These are phyloP conservation scores for Sorex araneus DNA, from an alignment of 2,113 vertebrate species.

Conservation along the genomic window DNA sequence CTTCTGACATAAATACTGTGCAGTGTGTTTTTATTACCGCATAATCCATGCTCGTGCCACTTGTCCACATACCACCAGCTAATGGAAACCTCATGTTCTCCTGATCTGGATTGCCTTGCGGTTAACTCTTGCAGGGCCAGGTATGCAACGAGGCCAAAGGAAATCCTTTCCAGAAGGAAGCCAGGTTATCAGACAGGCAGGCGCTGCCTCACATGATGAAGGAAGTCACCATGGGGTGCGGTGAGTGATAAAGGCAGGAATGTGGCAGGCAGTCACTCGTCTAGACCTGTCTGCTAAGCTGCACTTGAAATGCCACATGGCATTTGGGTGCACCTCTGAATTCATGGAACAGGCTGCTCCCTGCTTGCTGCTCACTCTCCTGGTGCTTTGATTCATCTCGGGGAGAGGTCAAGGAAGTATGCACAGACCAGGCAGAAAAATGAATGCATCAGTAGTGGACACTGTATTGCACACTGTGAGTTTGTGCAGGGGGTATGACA, in stretches of 20 bases:
- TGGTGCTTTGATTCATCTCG: neutral
- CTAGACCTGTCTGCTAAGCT: slow-evolving; percentile 63
- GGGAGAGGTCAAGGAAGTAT: neutral
- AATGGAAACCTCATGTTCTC: slow-evolving; percentile 91
- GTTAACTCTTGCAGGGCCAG: slow-evolving; percentile 89
- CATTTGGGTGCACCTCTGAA: neutral
- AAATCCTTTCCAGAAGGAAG: slow-evolving; percentile 84
- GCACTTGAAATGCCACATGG: slow-evolving; percentile 33
- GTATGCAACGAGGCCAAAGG: slow-evolving; percentile 79
- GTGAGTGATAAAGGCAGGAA: slow-evolving; percentile 78
- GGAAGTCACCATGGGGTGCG: slow-evolving; percentile 66
- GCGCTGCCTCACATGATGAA: slow-evolving; percentile 75
- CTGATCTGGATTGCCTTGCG: slow-evolving; percentile 82
- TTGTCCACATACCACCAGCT: slow-evolving; percentile 89
- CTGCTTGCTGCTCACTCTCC: neutral
- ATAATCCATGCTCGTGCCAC: slow-evolving; percentile 89
- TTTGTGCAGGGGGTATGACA: neutral
- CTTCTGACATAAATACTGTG: slow-evolving; percentile 87
- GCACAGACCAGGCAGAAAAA: neutral
- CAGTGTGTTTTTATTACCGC: slow-evolving; percentile 89
- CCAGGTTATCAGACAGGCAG: slow-evolving; percentile 74
- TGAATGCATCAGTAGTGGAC: neutral
- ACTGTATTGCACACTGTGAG: neutral
- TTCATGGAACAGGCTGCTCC: neutral
- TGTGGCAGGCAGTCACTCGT: slow-evolving; percentile 53